A percentile compares a stretch with the other conserved stretches of the same genome.
phyloP scores from a whole-genome alignment of 2,113 vertebrate species.

The Sardina pilchardus region DNA sequence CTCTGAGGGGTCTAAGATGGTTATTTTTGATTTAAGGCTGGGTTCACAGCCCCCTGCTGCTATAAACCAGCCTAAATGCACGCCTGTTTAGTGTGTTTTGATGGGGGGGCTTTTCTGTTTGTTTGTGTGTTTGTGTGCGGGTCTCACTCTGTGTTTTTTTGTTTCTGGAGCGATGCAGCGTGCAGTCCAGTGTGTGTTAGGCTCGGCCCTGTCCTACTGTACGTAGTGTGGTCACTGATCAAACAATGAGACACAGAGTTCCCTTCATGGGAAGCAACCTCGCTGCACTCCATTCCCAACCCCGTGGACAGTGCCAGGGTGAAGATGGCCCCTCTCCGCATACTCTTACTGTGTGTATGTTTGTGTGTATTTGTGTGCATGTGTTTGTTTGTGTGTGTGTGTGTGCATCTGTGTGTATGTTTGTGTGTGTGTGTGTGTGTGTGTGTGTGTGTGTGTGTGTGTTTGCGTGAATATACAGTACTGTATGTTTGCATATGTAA shows the following conservation, averaged over 20 bases:
- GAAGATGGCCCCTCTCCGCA: neutral
- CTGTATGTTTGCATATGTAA: neutral
- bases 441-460: neutral
- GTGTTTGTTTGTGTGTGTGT: neutral
- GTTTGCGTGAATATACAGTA: no score
- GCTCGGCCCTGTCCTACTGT: constrained; percentile 32
- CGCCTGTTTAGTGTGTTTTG: constrained; percentile 8
- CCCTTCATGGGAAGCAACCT: constrained; percentile 45
- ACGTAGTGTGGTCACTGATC: constrained; percentile 32
- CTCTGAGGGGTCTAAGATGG: neutral
- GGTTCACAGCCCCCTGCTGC: neutral
- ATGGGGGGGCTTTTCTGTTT: neutral
- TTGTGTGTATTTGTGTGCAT: constrained; percentile 21
- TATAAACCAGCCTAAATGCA: neutral
- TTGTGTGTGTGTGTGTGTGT: neutral
- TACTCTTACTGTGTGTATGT: neutral
- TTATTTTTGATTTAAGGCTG: neutral
- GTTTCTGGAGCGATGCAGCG: constrained; percentile 14
- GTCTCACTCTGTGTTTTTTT: neutral
- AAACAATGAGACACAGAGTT: constrained; percentile 65
- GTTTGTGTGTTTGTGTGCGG: constrained; percentile 13
- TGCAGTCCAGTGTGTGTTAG: constrained; percentile 16
- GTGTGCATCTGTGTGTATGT: neutral
- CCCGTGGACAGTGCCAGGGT: constrained; percentile 39
- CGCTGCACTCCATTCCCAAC: neutral